These are phyloP conservation scores for Drosophila suzukii DNA, from an alignment of 1,140 invertebrate genomes.

Conservation along the genomic window DNA sequence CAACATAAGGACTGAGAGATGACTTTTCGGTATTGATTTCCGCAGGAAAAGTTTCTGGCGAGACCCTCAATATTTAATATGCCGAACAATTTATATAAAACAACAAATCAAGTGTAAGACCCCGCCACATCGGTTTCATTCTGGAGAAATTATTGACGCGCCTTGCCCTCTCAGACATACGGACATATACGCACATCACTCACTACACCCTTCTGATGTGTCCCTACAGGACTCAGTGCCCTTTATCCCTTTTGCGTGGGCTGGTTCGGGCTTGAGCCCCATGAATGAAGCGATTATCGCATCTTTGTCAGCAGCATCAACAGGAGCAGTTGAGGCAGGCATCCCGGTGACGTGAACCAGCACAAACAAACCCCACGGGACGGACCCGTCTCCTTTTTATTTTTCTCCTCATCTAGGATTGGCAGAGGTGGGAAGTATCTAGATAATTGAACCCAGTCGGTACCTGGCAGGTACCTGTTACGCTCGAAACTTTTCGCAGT, in stretches of 20 bases:
- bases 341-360: conserved; percentile 1
- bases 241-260: conserved; percentile 46
- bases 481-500: neutral
- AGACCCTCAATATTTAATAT: too few relatives aligned
- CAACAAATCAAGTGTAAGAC: conserved; percentile 19
- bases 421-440: neutral
- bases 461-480: neutral
- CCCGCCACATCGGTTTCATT: neutral
- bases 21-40: neutral
- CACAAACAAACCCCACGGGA: conserved; percentile 24
- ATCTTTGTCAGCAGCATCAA: conserved; percentile 51
- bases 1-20: too few relatives aligned
- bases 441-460: neutral
- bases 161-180: conserved; percentile 1
- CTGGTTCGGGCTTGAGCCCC: conserved; percentile 43
- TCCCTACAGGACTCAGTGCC: conserved; percentile 18
- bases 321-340: conserved; percentile 2
- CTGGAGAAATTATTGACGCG: conserved; percentile 17
- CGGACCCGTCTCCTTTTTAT: neutral
- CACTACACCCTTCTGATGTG: neutral
- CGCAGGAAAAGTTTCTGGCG: neutral
- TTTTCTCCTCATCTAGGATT: neutral
- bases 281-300: conserved; percentile 61
- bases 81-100: too few relatives aligned
- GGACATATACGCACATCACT: conserved; percentile 6